phyloP scores from a whole-genome alignment of 2,888 invertebrate species.

The Machimus atricapillus region DNA sequence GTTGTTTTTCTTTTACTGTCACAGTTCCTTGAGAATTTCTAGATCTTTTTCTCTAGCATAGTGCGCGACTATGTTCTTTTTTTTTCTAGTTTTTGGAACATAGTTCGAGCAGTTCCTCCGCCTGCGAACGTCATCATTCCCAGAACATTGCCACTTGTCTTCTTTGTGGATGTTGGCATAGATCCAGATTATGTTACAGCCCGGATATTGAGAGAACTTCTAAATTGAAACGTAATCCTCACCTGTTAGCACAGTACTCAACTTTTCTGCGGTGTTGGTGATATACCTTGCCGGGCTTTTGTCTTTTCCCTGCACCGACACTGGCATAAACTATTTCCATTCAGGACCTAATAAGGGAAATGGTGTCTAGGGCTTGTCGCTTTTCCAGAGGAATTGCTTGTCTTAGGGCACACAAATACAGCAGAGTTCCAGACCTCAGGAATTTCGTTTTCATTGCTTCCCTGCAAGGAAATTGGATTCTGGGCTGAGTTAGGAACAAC shows the following conservation, averaged over 20 bases:
- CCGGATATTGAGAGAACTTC: slow-evolving; percentile 21
- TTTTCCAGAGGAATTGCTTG: background rate
- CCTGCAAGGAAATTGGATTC: background rate
- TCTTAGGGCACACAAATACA: background rate
- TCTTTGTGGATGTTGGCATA: background rate
- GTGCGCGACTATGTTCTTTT: background rate
- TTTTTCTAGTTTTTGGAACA: background rate
- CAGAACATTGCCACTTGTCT: background rate
- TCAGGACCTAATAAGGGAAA: background rate
- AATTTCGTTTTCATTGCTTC: background rate
- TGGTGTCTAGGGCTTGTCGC: background rate
- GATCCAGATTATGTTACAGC: slow-evolving; percentile 25
- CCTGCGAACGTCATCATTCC: background rate
- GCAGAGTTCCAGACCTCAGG: background rate
- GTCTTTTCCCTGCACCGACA: background rate
- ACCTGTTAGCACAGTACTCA: slow-evolving; percentile 4
- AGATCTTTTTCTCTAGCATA: background rate
- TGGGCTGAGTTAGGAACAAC: background rate
- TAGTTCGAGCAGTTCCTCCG: background rate
- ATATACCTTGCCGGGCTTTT: background rate
- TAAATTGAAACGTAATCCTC: slow-evolving; percentile 28
- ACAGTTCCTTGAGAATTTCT: background rate
- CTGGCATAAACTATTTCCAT: background rate
- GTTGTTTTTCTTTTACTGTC: background rate
- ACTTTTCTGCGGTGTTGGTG: background rate